Base-by-base conservation (phyloP, 2,113 vertebrate species). In the Balaeniceps rex region DNA sequence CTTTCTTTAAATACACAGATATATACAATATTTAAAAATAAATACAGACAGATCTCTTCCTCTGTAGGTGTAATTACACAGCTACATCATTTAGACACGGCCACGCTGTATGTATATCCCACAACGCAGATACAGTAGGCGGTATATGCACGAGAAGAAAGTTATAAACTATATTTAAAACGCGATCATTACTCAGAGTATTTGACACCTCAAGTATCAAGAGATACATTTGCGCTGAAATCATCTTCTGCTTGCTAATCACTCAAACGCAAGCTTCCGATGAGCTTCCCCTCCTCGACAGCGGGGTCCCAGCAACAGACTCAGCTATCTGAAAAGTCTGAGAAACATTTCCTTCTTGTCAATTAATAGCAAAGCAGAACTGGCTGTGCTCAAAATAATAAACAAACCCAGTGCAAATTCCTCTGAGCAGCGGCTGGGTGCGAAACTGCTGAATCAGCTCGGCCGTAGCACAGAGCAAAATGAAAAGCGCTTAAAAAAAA, bases 11-110 rank as follows among this genome's bases (percentile, higher is more conserved):
- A 65, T 24, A 14, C 46, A 40, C 25, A 38, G 14, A 63, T 23
- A 75, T 18, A 65, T 38, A 83, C 14, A 70, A 78, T 29, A 74
- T 49, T 49, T 60, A 47, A 81, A 92, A 85, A 82, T 90, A 94
- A 95, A 95, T 71, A 82, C 25, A 64, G 77, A 87, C 66, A 89
- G 85, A 90, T 90, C 79, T 87, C 86, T 80, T 81, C 57, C 44
- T 79, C 90, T 51, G 86, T 82, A 96, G 96, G 92, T 96, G 90
- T 94, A 97, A 97, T 97, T 97, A 94, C 38, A 68, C 78, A 83
- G 87, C 88, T 70, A 86, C 54, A 91, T 86, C 89, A 90, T 88
- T 93, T 72, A 52, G 6, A 60, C 82, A 76, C 69, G 86, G 65
- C 81, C 90, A 79, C 52, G 2, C 70, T 8, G 66, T 11, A 44